Conservation (phyloP, 2,113 vertebrate species). For the Gulo gulo region DNA sequence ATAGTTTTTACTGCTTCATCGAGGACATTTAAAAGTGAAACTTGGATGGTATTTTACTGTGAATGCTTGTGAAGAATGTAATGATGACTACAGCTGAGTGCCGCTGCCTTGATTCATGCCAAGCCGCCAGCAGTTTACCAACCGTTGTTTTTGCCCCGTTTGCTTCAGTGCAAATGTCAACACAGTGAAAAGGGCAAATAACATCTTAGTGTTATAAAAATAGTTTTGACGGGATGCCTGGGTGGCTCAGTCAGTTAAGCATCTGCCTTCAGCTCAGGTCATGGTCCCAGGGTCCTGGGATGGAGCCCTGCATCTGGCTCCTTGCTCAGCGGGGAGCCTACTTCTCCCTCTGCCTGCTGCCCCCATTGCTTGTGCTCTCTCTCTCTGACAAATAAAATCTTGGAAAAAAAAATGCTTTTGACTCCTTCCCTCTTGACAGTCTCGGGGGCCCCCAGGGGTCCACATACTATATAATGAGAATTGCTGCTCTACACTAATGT, state of each 20-base stretch:
- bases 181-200: neutral
- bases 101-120: neutral
- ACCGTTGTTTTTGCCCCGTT: neutral
- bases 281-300: too few species aligned
- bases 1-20: neutral
- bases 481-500: neutral
- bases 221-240: neutral
- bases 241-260: too few species aligned
- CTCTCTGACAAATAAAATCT: too few species aligned
- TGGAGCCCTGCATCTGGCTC: too few species aligned
- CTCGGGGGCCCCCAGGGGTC: neutral
- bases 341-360: too few species aligned
- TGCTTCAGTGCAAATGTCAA: neutral
- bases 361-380: too few species aligned
- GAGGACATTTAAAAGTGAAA: conserved; percentile 1
- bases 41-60: neutral
- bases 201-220: neutral
- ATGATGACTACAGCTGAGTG: neutral
- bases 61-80: neutral
- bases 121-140: neutral
- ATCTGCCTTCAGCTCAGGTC: too few species aligned
- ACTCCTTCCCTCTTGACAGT: neutral
- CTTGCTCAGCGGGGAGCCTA: too few species aligned
- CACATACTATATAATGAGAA: neutral
- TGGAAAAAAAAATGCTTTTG: neutral